A percentile compares a stretch with the other conserved stretches of the same genome.
Conservation (phyloP, 2,888 invertebrate species). For the Emesis russula region DNA sequence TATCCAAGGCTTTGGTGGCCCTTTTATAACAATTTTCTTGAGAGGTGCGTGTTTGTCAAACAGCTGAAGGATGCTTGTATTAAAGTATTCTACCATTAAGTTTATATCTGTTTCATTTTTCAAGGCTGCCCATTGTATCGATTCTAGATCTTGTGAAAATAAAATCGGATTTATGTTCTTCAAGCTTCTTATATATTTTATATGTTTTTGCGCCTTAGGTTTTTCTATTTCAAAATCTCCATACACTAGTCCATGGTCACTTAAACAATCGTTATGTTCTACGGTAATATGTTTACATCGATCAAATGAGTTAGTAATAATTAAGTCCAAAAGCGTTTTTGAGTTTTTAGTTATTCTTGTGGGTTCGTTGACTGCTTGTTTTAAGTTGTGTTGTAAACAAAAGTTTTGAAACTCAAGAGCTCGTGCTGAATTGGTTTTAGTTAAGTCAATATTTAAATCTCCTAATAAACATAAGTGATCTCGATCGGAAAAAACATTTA, state of each 20-base stretch:
- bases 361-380: conserved; percentile 55
- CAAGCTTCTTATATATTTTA: neutral
- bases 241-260: conserved; percentile 47
- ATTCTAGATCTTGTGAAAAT: conserved; percentile 25
- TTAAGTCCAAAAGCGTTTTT: conserved; percentile 39
- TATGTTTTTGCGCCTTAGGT: neutral
- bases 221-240: conserved; percentile 14
- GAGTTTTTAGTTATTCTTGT: conserved; percentile 54
- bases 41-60: conserved; percentile 43
- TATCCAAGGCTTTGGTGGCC: conserved; percentile 49
- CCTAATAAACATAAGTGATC: conserved; percentile 50
- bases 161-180: conserved; percentile 1
- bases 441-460: conserved; percentile 70
- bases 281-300: conserved; percentile 42
- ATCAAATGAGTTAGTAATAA: conserved; percentile 39
- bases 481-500: conserved; percentile 34
- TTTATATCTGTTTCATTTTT: conserved; percentile 12
- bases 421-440: neutral
- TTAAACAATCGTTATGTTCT: conserved; percentile 47
- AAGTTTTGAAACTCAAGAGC: conserved; percentile 35
- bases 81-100: neutral
- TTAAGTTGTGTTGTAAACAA: conserved; percentile 42
- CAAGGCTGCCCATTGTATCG: conserved; percentile 11
- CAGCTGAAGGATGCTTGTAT: neutral
- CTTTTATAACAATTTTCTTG: conserved; percentile 16